Evolutionary conservation across 1,140 invertebrate genomes (phyloP).

Genomic region (Drosophila mauritiana): DNA sequence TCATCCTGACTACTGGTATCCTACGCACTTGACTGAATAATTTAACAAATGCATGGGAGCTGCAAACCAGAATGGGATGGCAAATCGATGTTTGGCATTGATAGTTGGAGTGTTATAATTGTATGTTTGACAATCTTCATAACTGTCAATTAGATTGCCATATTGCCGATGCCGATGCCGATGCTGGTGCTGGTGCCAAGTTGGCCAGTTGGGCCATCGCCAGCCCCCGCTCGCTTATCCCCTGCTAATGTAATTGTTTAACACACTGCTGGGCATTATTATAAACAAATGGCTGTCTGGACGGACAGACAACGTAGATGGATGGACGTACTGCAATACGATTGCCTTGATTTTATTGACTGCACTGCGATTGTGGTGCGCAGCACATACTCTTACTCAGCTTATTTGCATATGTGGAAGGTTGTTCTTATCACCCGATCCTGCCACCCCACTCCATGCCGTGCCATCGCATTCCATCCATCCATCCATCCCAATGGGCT

Average conservation of each 20-base stretch:
- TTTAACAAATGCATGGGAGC: constrained; percentile 35
- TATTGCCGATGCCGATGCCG: constrained; percentile 23
- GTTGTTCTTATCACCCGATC: not conserved
- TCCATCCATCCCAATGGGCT: constrained; percentile 11
- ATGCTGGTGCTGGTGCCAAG: constrained; percentile 20
- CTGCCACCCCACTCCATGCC: not conserved
- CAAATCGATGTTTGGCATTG: constrained; percentile 65
- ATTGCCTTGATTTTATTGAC: constrained; percentile 73
- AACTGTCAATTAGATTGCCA: constrained; percentile 81
- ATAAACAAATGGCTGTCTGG: constrained; percentile 63
- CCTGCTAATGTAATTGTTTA: constrained; percentile 75
- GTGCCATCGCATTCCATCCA: not conserved
- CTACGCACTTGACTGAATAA: constrained; percentile 49
- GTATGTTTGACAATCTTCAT: constrained; percentile 83
- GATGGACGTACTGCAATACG: constrained; percentile 43
- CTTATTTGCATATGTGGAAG: constrained; percentile 38
- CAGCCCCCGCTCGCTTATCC: too few species aligned
- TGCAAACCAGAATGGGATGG: constrained; percentile 1
- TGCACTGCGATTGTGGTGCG: constrained; percentile 53
- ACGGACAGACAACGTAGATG: constrained; percentile 1
- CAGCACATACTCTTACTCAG: not conserved
- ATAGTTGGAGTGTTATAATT: constrained; percentile 75
- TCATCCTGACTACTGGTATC: not conserved
- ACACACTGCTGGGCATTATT: constrained; percentile 76
- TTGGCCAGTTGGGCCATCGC: not conserved